Base-by-base conservation (phyloP, 2,888 invertebrate species). In the Sarcophaga rosellei region DNA sequence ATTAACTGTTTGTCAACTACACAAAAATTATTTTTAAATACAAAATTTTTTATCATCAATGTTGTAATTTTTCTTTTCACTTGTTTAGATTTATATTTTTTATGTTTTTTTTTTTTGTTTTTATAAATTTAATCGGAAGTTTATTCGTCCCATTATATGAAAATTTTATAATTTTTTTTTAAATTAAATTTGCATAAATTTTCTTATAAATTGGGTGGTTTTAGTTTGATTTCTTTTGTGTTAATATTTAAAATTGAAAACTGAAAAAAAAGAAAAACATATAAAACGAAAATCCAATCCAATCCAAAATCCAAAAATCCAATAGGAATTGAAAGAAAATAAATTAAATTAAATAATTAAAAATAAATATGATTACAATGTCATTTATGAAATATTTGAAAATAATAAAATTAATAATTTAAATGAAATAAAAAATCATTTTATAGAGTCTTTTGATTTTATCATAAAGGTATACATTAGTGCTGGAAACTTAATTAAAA, bases 221-320 rank as follows among this genome's bases (percentile, higher is more conserved):
- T 57, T 61, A 45, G 66, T 53, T 21, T n/a, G 47, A 44, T 81
- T 53, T 4, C 12, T 35, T 15, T 53, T 53, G 53, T 17, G 53
- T 15, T 53, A 53, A 17, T 20, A 66, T n/a, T 44, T 11, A 45
- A 66, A 66, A 44, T 10, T 20, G 57, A 70, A 72, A 70, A 59
- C 47, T 74, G 35, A 68, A 78, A 78, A 59, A 65, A 44, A 12
- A 65, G 20, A 65, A 15, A 53, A 75, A 53, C 5, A 53, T n/a
- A 57, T 4, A 65, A 8, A 88, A 75, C 85, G 82, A 89, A 89
- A 88, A 88, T 76, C 90, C 57, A 23, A 23, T n/a, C 23, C n/a
- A n/a, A n/a, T n/a, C n/a, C n/a, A n/a, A n/a, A n/a, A n/a, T n/a
- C n/a, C n/a, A n/a, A n/a, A n/a, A n/a, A n/a, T n/a, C n/a, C n/a